Evolutionary conservation across 1,140 invertebrate genomes (phyloP).

Genomic region (Trichoplusia ni): DNA sequence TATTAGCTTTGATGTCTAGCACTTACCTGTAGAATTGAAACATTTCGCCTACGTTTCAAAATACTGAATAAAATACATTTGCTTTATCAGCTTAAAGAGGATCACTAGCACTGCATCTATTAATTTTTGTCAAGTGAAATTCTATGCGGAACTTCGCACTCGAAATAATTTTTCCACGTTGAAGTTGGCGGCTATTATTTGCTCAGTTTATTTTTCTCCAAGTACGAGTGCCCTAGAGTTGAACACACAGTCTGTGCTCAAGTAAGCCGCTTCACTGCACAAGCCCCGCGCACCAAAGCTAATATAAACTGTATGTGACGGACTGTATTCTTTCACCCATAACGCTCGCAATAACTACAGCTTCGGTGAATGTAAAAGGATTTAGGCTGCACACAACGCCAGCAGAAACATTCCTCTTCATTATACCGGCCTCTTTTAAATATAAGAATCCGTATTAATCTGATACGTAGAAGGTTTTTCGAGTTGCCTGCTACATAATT

Average conservation of each 20-base stretch:
- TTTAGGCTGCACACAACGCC: neutral
- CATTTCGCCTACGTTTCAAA: neutral
- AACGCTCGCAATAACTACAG: conserved; percentile 11
- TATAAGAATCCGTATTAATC: conserved; percentile 10
- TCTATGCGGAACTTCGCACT: conserved; percentile 52
- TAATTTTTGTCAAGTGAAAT: conserved; percentile 45
- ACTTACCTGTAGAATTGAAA: too few relatives aligned
- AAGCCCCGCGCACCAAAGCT: conserved; percentile 48
- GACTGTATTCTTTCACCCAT: conserved; percentile 30
- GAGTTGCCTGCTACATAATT: conserved; percentile 43
- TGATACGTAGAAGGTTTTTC: conserved; percentile 11
- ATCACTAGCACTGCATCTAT: conserved; percentile 12
- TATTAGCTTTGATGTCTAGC: too few relatives aligned
- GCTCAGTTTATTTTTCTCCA: conserved; percentile 65
- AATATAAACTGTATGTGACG: conserved; percentile 56
- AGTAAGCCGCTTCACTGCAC: conserved; percentile 58
- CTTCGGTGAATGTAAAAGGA: conserved; percentile 13
- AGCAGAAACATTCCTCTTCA: neutral
- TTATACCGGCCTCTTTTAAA: neutral
- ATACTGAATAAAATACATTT: conserved; percentile 10
- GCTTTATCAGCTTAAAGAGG: neutral
- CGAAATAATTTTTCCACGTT: conserved; percentile 53
- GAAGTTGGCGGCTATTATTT: conserved; percentile 54
- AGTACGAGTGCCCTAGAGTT: conserved; percentile 57
- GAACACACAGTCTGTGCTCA: conserved; percentile 64